Evolutionary conservation across 1,140 invertebrate species (phyloP), one percentile per base, ranked within the genome.

Genomic region (Ips typographus): DNA sequence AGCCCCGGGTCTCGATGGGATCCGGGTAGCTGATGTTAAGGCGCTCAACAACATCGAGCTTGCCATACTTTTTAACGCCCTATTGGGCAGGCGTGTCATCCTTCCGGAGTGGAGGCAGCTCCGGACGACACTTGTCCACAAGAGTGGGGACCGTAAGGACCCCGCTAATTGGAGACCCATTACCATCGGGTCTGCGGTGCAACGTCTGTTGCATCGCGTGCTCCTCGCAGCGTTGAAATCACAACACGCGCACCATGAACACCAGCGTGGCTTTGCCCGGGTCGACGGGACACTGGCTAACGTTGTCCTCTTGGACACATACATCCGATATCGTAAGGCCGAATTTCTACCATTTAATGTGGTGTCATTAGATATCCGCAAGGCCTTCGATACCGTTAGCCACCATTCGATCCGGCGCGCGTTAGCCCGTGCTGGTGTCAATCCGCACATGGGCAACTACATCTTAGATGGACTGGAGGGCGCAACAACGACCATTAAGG

Each of bases 361-460:
- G 44, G 74, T 76, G 2, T 74, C 79, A 4, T 70, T 79, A 2
- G 77, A 80, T 69, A 74, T 77, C 74, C 58, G 71, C 3, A 76
- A 70, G 40, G 55, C 65, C 1, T 70, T 70, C 40, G 70, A 71
- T 44, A 57, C 64, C 0, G 64, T 61, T n/a, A 40, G 57, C 3
- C 64, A 61, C 44, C 7, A 4, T 8, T 67, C 57, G 22, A 62
- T 67, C 5, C 40, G 38, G 36, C 37, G 64, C 2, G 57, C 40
- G 1, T 41, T 59, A 44, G 36, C 4, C 7, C 7, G 62, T 4
- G 6, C 38, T 4, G n/a, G 51, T 1, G 1, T 62, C 40, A 22
- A 40, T 3, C 22, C 68, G 75, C 38, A 51, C 44, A 5, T 38
- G 22, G 5, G 1, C n/a, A 1, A 40, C 37, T 79, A 77, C 39